Percentiles rank a stretch among this genome's conserved stretches.
Conservation (phyloP, 2,888 invertebrate genomes). For the Aphodius sticticus region DNA sequence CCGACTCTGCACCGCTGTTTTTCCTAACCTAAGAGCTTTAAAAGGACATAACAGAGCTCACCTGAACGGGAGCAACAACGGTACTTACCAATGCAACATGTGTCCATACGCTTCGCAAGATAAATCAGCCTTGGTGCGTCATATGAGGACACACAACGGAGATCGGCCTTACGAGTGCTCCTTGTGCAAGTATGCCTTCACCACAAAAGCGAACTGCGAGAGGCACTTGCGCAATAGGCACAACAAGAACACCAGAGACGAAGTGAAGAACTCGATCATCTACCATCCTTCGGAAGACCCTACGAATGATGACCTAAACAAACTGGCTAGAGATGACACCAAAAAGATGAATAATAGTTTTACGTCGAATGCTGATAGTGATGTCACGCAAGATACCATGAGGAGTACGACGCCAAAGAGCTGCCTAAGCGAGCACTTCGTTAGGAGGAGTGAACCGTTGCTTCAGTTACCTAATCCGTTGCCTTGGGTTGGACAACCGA, state of each 20-base stretch:
- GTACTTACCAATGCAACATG: conserved; percentile 92
- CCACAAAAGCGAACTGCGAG: conserved; percentile 97
- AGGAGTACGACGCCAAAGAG: conserved; percentile 54
- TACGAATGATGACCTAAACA: conserved; percentile 75
- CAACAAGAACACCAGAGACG: conserved; percentile 84
- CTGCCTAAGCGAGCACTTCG: conserved; percentile 19
- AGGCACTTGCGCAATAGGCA: conserved; percentile 92
- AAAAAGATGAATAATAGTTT: conserved; percentile 53
- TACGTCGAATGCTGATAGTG: conserved; percentile 41
- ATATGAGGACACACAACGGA: conserved; percentile 94
- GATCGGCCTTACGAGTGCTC: conserved; percentile 94
- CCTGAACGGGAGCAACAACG: conserved; percentile 75
- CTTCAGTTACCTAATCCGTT: conserved; percentile 25
- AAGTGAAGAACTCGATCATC: conserved; percentile 87
- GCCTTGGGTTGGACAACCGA: conserved; percentile 44
- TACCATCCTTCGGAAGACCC: conserved; percentile 89
- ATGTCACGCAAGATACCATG: conserved; percentile 46
- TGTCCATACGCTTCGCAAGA: conserved; percentile 90
- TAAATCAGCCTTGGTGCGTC: conserved; percentile 89
- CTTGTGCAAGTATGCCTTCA: conserved; percentile 96
- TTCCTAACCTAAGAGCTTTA: conserved; percentile 87
- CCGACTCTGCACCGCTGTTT: conserved; percentile 85
- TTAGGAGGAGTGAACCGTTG: conserved; percentile 30
- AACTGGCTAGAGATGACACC: conserved; percentile 64
- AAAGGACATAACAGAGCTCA: conserved; percentile 92